Evolutionary conservation across 2,113 vertebrate species (phyloP), one percentile per base, ranked within the genome.

Genomic region (Tychaedon coryphoeus): DNA sequence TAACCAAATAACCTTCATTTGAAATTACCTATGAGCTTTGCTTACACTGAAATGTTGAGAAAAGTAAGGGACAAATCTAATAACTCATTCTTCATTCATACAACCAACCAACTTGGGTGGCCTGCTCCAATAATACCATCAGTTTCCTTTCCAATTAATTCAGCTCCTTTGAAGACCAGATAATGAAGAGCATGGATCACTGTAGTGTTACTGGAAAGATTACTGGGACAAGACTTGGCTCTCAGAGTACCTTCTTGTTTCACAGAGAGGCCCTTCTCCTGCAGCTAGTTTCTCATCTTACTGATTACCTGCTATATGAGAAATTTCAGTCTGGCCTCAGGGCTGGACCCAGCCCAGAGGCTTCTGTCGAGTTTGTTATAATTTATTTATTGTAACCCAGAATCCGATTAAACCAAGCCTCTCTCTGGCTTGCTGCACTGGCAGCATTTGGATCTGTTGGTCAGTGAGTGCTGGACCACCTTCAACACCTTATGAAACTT

Each of bases 231-330:
- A 80, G 60, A n/a, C n/a, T 92, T 95, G 92, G 82, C 92, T 93
- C 78, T 42, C 67, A 24, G 42, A 87, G 29, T 3, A 62, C 60
- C 81, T 96, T 48, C 90, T 82, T 62, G 58, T 86, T 97, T 91
- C 69, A 69, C 8, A 43, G 92, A 89, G 84, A 94, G 85, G 93
- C 92, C 90, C 53, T 97, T 92, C 43, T 42, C 51, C 76, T 94
- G 71, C 82, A 95, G 85, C 82, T 92, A 78, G 29, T 83, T 95
- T 96, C 95, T 95, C 96, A 88, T 96, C 88, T 96, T 96, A 96
- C 96, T 96, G 94, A 97, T 97, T 96, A 96, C 90, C 94, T 96
- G 94, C 88, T 94, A 96, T 75, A 96, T 95, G 95, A 96, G 85
- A 97, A 96, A 96, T 93, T 96, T 96, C 94, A 94, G 85, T 94